Evolutionary conservation across 2,888 invertebrate species (phyloP), one percentile per base, ranked within the genome.

Genomic region (Pediacus dermestoides): DNA sequence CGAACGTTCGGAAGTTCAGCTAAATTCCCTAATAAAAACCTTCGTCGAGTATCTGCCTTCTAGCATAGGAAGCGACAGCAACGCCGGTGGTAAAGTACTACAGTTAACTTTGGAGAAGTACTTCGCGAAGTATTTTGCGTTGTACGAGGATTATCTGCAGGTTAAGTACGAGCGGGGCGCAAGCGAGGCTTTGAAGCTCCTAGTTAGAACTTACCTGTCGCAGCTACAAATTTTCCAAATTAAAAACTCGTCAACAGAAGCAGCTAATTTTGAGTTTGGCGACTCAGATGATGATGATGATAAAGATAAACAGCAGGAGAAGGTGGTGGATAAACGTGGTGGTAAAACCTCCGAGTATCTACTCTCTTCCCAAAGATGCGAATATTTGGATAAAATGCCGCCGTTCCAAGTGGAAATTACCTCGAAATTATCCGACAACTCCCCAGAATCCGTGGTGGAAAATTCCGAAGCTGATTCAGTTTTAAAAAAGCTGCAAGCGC

Each of bases 11-110:
- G n/a, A n/a, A n/a, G n/a, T n/a, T n/a, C n/a, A n/a, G n/a, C n/a
- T n/a, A n/a, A n/a, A n/a, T n/a, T n/a, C n/a, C n/a, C n/a, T n/a
- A n/a, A n/a, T n/a, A n/a, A n/a, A n/a, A 68, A 71, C 80, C 7
- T 82, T 81, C 53, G 60, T 82, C 38, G 81, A 81, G 42, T 82
- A 80, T 58, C 67, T 82, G 39, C 81, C 82, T 3, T 77, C 79
- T n/a, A 73, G 80, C 51, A 77, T 81, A 16, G 81, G 81, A 2
- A 55, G 74, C 58, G 70, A 74, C 61, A 60, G 73, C 57, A 57
- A 72, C 63, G 60, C 68, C 52, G 61, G 72, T 52, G 44, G 73
- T 60, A 39, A 72, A 49, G 73, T 77, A 1, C 66, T 76, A 27
- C 74, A 74, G 23, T 69, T 68, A 51, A 68, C 73, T 1, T 58